A percentile compares a stretch with the other conserved stretches of the same genome.
Evolutionary conservation across 2,113 vertebrate genomes (phyloP).

Genomic region (Climacteris rufus): DNA sequence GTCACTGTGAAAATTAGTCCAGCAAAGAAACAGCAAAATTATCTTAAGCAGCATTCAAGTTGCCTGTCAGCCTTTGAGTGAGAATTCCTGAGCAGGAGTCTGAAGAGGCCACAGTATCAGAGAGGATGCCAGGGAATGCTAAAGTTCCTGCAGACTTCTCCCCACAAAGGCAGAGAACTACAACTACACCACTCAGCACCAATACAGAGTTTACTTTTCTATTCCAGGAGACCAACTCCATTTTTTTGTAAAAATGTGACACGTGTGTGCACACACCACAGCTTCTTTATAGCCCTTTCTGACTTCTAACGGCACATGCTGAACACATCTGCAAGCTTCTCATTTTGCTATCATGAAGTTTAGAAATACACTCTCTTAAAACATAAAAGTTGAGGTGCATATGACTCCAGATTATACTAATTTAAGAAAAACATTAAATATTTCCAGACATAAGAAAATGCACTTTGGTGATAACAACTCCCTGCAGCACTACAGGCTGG

Average conservation of each 20-base stretch:
- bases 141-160: neutral
- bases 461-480: neutral
- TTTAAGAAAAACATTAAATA: neutral
- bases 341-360: neutral
- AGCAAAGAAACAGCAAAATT: neutral
- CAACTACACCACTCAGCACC: neutral
- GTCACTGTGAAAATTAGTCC: neutral
- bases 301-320: neutral
- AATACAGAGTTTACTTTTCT: neutral
- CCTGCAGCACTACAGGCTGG: neutral
- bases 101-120: neutral
- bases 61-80: neutral
- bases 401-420: neutral
- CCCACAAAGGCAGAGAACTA: neutral
- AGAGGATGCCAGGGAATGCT: neutral
- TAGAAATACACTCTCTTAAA: neutral
- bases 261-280: neutral
- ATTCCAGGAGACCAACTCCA: neutral
- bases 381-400: neutral
- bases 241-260: neutral
- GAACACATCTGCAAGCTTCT: neutral
- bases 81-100: neutral
- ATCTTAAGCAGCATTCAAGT: neutral
- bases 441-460: neutral
- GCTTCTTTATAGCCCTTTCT: neutral